Base-by-base conservation (phyloP, 1,140 invertebrate species). In the Chlorops oryzae region DNA sequence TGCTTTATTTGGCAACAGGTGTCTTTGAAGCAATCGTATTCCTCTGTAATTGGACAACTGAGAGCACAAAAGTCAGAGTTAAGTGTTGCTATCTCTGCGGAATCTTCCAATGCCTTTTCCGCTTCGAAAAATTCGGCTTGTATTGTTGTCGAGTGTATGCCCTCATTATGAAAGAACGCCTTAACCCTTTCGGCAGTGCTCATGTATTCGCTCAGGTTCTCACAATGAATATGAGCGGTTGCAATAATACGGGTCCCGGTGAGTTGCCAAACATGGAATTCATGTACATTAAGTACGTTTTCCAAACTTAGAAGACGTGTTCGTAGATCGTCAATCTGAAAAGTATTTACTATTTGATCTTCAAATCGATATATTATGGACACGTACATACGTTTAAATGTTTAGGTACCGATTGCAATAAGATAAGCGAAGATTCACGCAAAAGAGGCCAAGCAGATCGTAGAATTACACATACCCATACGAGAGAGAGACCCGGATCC, bases 201-300 rank as follows among this genome's bases (percentile, higher is more conserved):
- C 86, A 92, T 90, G 60, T 92, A 92, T 63, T 92, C 88, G 0
- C 86, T 86, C 43, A 92, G 72, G 73, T 92, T 92, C 56, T 87
- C 80, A 75, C 89, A 92, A 52, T 88, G 82, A 63, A 96, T 92
- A 63, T 96, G 92, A 3, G 91, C 91, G 7, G 91, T 93, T 41
- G 91, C 92, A 59, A 96, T 94, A 47, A 94, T 93, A 56, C 90
- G 80, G 72, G 93, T 90, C 2, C 90, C 90, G 18, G 91, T 90
- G 52, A 95, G 76, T 72, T 93, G 90, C 92, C 92, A 95, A 2
- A 95, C 89, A 63, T 95, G 92, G 65, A 96, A 93, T 72, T 96
- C 92, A 61, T 96, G 92, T 20, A 96, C 89, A 2, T 91, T 90
- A 38, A 94, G 72, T 13, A 95, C 89, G 2, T 90, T 90, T 62